Evolutionary conservation across 2,888 invertebrate species (phyloP), one percentile per base, ranked within the genome.

Genomic region (Agelastica alni): DNA sequence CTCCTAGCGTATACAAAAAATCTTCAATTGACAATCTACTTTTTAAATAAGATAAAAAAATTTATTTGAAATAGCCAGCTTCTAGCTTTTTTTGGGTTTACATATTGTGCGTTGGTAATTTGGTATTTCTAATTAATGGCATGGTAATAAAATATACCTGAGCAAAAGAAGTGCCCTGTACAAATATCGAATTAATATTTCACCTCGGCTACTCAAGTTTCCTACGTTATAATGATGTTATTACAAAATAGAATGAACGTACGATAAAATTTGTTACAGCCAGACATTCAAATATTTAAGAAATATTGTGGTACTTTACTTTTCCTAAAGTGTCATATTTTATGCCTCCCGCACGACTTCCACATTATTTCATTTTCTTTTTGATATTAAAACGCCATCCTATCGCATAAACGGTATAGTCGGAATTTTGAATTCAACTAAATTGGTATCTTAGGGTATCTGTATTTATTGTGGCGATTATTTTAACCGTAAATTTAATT

Each of bases 291-390:
- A 59, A 59, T 59, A 59, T 59, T 54, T 59, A 49, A 57, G 59
- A 59, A 54, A 57, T 59, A 59, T 59, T 64, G 64, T 62, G 68
- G 68, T 68, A 66, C 70, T 69, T 71, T 70, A 72, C 59, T 54
- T 39, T 57, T 54, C 49, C 70, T 72, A 72, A 73, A 70, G 71
- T 71, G 67, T 68, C 64, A 70, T 73, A 72, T 72, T 72, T 74
- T 73, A 72, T 72, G 70, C 70, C 62, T 73, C 71, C 70, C 36
- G 46, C 55, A 51, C 68, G 71, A 69, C 71, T 71, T 70, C 72
- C 70, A 73, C 70, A 71, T 70, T 69, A 56, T 72, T 69, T 70
- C 70, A 70, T 71, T 71, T 69, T 71, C 71, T 68, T 70, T 69
- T 65, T 66, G 66, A 56, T 59, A 53, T 59, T 59, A 59, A 47